Evolutionary conservation across 2,888 invertebrate species (phyloP), one percentile per base, ranked within the genome.

Genomic region (Choreutis nemorana): DNA sequence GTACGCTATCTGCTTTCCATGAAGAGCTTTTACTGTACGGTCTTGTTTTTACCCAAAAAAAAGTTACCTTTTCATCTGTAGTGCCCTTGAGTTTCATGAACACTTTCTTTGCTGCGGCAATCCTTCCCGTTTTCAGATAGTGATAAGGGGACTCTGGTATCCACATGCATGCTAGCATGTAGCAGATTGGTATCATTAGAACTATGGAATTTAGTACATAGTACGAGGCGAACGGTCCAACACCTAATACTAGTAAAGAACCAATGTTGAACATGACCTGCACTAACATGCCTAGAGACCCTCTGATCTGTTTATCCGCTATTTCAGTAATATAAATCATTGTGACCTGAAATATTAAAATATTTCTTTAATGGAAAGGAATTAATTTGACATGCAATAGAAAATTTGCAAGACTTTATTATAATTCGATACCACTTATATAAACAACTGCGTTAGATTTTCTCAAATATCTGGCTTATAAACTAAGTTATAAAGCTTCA

Each of bases 141-240:
- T 75, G 84, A 40, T 84, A 84, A 2, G 85, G 85, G 0, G 85
- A 83, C 43, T 85, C 85, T 0, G 85, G 85, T 55, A 84, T 75
- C 79, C 82, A 83, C 4, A 65, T 35, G 42, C 84, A 83, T 0
- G 66, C 49, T 0, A 72, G 20, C 24, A 81, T 67, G 33, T 81
- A 82, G 11, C 68, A 35, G 3, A 81, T 41, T 0, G 84, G 82
- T 14, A 83, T 56, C 0, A 70, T 39, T 2, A 79, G 41, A 14
- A 82, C 62, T 11, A 78, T 60, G 13, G 65, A 63, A 59, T 84
- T 56, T 36, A 77, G 32, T 32, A 57, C 45, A 1, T 50, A 58
- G 41, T 81, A 81, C 0, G 79, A 67, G 1, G 81, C 73, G 34
- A 78, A 80, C 0, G 81, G 81, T 0, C 81, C 81, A 1, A 77